Base-by-base conservation (phyloP, 1,140 invertebrate genomes). In the Drosophila cardini region DNA sequence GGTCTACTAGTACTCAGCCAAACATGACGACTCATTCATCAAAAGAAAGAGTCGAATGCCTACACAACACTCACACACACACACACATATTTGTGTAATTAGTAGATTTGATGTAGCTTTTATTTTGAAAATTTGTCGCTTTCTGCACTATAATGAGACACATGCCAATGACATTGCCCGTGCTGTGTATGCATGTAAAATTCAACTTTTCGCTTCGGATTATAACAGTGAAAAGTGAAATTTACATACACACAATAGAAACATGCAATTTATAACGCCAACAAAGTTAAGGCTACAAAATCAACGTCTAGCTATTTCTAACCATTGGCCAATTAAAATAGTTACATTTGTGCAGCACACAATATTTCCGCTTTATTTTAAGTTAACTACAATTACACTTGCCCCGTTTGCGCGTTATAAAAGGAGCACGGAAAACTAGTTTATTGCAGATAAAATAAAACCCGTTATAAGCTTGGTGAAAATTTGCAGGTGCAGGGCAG, bases 131-230 rank as follows among this genome's bases (percentile, higher is more conserved):
- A 86, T 80, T 26, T 83, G 45, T 52, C 72, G 61, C 60, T 85
- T 76, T 72, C 78, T 68, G 67, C 38, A 61, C 42, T 56, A 55
- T 87, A 87, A 86, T 86, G 78, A 74, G 83, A 86, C 87, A 86
- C 43, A 69, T 82, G 83, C 75, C 82, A 82, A 82, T 85, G 83
- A 85, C 83, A 87, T 86, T 85, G 81, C 78, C 74, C 30, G 26
- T 36, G n/a, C 9, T 15, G 18, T 18, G 32, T 46, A 46, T 45
- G 38, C 52, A 68, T 50, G 30, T 13, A 57, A 67, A 72, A 61
- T 65, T 53, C 50, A 55, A 58, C 32, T 69, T 46, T 32, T 58
- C n/a, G 43, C 46, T 55, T 53, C 53, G 52, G 73, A 71, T 78
- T 74, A 60, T 63, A 73, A 30, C 60, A 72, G 69, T 67, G 78